Percentiles rank a stretch among this genome's conserved stretches.
These are phyloP conservation scores for Carduelis carduelis DNA, from an alignment of 2,797 vertebrate species.

Conservation along the genomic window DNA sequence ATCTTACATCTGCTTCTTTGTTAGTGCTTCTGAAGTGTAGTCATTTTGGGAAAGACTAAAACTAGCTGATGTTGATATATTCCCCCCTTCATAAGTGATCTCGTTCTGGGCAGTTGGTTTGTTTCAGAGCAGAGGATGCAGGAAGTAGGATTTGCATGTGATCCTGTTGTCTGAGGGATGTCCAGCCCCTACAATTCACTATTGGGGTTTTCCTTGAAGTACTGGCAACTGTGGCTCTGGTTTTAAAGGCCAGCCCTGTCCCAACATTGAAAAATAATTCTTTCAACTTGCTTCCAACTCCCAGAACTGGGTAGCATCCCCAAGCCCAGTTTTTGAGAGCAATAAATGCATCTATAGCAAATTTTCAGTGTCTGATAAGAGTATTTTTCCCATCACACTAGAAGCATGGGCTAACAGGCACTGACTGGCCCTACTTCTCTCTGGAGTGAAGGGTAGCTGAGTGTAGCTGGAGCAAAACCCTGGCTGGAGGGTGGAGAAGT, in stretches of 20 bases:
- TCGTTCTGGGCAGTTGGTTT: not conserved
- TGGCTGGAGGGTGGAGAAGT: not conserved
- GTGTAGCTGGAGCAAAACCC: not conserved
- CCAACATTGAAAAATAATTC: not conserved
- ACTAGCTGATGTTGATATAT: constrained; percentile 19
- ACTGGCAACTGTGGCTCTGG: not conserved
- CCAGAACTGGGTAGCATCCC: not conserved
- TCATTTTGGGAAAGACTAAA: constrained; percentile 48
- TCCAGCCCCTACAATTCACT: not conserved
- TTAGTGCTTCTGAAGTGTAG: constrained; percentile 42
- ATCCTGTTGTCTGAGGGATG: not conserved
- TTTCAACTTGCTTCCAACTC: not conserved
- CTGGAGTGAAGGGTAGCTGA: not conserved
- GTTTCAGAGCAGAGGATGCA: not conserved
- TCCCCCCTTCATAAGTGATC: not conserved
- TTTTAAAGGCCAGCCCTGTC: not conserved
- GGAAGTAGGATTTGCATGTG: not conserved
- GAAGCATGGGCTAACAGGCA: not conserved
- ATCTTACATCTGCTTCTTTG: constrained; percentile 61
- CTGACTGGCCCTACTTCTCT: fast-evolving
- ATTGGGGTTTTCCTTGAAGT: not conserved
- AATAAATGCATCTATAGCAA: not conserved
- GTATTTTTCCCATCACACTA: not conserved
- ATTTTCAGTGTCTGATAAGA: not conserved
- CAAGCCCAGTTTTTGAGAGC: not conserved